phyloP scores from a whole-genome alignment of 1,140 invertebrate genomes.

The Ephestia elutella region DNA sequence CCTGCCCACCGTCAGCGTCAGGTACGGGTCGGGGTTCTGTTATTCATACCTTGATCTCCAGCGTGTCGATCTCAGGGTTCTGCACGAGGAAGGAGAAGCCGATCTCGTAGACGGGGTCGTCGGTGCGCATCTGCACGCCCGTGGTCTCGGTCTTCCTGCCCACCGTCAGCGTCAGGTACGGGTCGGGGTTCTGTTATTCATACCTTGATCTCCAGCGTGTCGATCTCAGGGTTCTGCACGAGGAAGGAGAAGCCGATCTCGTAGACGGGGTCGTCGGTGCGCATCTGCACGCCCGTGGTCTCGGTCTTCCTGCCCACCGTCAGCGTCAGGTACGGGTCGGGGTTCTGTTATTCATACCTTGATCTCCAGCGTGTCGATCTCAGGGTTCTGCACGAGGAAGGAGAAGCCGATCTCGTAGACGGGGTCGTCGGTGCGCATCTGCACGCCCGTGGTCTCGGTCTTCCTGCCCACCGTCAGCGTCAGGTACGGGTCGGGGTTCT shows the following conservation, averaged over 20 bases:
- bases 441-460: too few species aligned
- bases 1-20: slow-evolving; percentile 82
- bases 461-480: slow-evolving; percentile 79
- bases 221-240: slow-evolving; percentile 91
- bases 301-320: slow-evolving; percentile 80
- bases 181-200: slow-evolving; percentile 82
- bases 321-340: slow-evolving; percentile 67
- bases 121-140: slow-evolving; percentile 80
- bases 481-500: too few species aligned
- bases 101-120: slow-evolving; percentile 84
- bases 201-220: slow-evolving; percentile 84
- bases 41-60: slow-evolving; percentile 83
- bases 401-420: slow-evolving; percentile 89
- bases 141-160: slow-evolving; percentile 83
- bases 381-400: slow-evolving; percentile 92
- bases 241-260: slow-evolving; percentile 93
- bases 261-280: slow-evolving; percentile 82
- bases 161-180: slow-evolving; percentile 82
- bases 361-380: slow-evolving; percentile 86
- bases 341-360: slow-evolving; percentile 80
- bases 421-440: slow-evolving; percentile 83
- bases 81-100: slow-evolving; percentile 93
- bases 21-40: slow-evolving; percentile 86
- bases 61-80: slow-evolving; percentile 90
- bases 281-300: too few species aligned